Evolutionary conservation across 2,888 invertebrate species (phyloP).

Genomic region (Archaeoteleia sp.): DNA sequence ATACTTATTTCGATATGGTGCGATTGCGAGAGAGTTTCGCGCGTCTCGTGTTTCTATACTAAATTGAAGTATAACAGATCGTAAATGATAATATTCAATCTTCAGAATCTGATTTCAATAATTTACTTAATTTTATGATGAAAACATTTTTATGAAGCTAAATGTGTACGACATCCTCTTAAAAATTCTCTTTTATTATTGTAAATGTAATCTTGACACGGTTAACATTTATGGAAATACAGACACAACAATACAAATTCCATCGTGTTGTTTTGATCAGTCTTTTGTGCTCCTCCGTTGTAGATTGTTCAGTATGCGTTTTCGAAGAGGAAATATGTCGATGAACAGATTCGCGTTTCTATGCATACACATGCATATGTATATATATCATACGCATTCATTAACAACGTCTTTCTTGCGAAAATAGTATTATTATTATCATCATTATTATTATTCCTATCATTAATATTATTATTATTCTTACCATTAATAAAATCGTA

Average conservation of each 20-base stretch:
- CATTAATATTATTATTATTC: slow-evolving; percentile 10
- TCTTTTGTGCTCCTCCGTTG: slow-evolving; percentile 51
- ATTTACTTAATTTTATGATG: no score
- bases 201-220: slow-evolving; percentile 28
- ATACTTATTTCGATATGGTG: no score
- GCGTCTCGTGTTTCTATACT: not conserved
- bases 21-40: no score
- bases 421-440: slow-evolving; percentile 19
- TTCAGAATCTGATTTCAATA: no score
- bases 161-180: not conserved
- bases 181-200: not conserved
- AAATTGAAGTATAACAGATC: no score
- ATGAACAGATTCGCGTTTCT: slow-evolving; percentile 35
- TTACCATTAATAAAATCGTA: not conserved
- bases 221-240: slow-evolving; percentile 51
- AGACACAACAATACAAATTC: slow-evolving; percentile 50
- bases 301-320: slow-evolving; percentile 47
- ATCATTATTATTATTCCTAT: slow-evolving; percentile 16
- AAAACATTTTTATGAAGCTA: no score
- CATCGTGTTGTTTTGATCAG: slow-evolving; percentile 49
- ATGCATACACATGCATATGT: slow-evolving; percentile 3
- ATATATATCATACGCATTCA: slow-evolving; percentile 11
- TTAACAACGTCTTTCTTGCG: slow-evolving; percentile 13
- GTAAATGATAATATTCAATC: no score
- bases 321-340: slow-evolving; percentile 49